phyloP scores from a whole-genome alignment of 2,888 invertebrate genomes.

The Alviniconcha strummeri region DNA sequence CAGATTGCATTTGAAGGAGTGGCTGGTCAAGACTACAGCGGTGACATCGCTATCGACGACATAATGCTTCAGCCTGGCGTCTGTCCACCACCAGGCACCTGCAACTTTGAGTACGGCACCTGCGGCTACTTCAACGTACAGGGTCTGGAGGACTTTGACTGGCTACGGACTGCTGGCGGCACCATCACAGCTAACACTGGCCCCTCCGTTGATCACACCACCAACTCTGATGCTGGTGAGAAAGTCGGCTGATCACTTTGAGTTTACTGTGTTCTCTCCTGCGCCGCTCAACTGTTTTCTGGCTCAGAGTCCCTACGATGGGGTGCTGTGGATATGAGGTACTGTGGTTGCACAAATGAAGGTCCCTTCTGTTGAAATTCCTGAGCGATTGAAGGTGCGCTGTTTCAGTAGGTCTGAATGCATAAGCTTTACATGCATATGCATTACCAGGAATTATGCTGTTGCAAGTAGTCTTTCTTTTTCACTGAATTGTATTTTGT shows the following conservation, averaged over 20 bases:
- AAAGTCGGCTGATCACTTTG: not conserved
- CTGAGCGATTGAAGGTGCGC: no score
- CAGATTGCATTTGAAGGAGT: constrained; percentile 64
- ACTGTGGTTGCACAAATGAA: no score
- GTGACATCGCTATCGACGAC: constrained; percentile 68
- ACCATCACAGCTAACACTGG: constrained; percentile 58
- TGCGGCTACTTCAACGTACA: constrained; percentile 62
- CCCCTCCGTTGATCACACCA: constrained; percentile 65
- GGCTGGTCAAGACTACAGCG: constrained; percentile 54
- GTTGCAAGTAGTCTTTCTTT: no score
- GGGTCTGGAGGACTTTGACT: constrained; percentile 63
- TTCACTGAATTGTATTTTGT: no score
- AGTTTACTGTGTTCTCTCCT: no score
- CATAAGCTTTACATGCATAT: no score
- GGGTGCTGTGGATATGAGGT: no score
- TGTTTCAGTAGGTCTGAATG: no score
- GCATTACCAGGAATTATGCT: no score
- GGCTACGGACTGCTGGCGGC: constrained; percentile 62
- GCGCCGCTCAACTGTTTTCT: no score
- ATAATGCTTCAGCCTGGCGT: constrained; percentile 53
- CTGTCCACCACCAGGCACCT: constrained; percentile 62
- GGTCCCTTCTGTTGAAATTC: no score
- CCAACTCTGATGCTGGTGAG: constrained; percentile 51
- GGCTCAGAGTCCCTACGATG: no score
- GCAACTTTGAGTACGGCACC: constrained; percentile 65